Evolutionary conservation across 2,113 vertebrate genomes (phyloP).

Genomic region (Lagopus muta): DNA sequence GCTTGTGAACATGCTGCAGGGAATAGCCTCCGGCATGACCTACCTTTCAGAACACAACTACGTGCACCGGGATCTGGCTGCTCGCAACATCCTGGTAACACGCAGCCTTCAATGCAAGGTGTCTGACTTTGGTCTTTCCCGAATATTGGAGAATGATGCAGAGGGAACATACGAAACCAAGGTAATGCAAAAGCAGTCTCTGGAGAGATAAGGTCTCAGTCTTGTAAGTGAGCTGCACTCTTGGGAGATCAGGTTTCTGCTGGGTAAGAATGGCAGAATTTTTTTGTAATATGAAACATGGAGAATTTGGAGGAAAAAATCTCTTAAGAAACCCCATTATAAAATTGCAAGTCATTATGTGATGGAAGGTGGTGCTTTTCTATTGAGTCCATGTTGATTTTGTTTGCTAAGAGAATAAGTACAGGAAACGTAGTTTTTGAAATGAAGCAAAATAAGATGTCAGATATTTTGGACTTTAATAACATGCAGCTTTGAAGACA

Average conservation of each 20-base stretch:
- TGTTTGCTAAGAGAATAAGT: neutral
- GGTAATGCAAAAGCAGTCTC: conserved; percentile 30
- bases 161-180: conserved; percentile 84
- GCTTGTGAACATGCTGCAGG: conserved; percentile 82
- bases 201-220: neutral
- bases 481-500: neutral
- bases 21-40: conserved; percentile 83
- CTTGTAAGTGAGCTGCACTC: neutral
- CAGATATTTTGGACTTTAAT: neutral
- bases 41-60: conserved; percentile 83
- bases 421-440: neutral
- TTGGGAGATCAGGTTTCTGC: neutral
- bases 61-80: conserved; percentile 80
- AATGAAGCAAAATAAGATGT: neutral
- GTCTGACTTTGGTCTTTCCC: conserved; percentile 81
- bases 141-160: conserved; percentile 75
- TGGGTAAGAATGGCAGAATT: neutral
- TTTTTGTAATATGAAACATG: neutral
- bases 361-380: neutral
- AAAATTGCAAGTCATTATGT: neutral
- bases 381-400: neutral
- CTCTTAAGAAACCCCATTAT: neutral
- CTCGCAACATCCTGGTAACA: conserved; percentile 82
- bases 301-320: neutral
- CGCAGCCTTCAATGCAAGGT: conserved; percentile 82